Evolutionary conservation across 2,797 vertebrate species (phyloP).

Genomic region (Enteromius anoplus): DNA sequence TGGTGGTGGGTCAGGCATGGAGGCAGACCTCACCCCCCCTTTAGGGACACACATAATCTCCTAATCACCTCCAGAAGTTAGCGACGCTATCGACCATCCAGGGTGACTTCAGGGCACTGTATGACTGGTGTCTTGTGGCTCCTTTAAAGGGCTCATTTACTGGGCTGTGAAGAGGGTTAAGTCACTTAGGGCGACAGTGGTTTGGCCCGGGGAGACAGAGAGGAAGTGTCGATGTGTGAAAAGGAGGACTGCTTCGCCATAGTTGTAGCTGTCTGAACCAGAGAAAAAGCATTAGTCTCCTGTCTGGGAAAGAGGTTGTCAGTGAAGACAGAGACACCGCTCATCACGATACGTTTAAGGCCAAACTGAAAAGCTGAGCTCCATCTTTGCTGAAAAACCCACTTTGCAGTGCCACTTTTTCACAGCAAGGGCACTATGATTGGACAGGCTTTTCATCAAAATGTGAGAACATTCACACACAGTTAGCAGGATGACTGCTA

Average conservation of each 20-base stretch:
- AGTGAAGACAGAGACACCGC: constrained; percentile 34
- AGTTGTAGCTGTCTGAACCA: constrained; percentile 63
- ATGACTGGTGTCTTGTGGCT: constrained; percentile 26
- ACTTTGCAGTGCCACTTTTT: constrained; percentile 18
- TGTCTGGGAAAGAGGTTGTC: constrained; percentile 56
- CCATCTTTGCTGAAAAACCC: constrained; percentile 9
- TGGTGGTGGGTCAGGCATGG: constrained; percentile 1
- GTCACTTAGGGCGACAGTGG: constrained; percentile 22
- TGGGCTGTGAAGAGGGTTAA: constrained; percentile 32
- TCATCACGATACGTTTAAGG: constrained; percentile 36
- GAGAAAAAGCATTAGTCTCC: constrained; percentile 67
- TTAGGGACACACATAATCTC: constrained; percentile 35
- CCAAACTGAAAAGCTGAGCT: constrained; percentile 36
- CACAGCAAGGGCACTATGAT: constrained; percentile 12
- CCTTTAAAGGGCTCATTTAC: constrained; percentile 44
- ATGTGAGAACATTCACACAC: constrained; percentile 17
- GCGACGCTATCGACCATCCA: constrained; percentile 1
- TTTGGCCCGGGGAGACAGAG: constrained; percentile 28
- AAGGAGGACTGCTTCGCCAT: constrained; percentile 39
- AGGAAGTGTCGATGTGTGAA: constrained; percentile 52
- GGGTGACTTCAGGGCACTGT: constrained; percentile 16
- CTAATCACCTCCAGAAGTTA: constrained; percentile 40
- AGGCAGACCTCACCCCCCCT: background rate
- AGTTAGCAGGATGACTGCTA: background rate
- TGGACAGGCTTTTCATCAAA: constrained; percentile 40